Base-by-base conservation (phyloP, 2,113 vertebrate species). In the Coryphaenoides rupestris region DNA sequence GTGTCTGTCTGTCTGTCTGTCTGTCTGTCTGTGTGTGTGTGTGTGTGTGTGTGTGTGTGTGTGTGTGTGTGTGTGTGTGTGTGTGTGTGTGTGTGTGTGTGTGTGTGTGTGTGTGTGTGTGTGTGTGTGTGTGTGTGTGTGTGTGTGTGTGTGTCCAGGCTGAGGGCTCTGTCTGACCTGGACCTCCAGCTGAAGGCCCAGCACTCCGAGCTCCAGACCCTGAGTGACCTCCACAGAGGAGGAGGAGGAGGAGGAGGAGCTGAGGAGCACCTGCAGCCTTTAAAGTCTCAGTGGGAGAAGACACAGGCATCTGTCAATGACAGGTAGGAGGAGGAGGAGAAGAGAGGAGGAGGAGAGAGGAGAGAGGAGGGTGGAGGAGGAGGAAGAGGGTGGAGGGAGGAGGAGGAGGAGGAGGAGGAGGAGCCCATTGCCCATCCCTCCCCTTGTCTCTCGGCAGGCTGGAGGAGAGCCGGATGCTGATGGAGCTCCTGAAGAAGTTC, bases 401-500 rank as follows among this genome's bases (percentile, higher is more conserved):
- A 50, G 33, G 60, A 12, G 47, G 47, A 50, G 15, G 47, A 50
- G 28, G 28, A 33, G 28, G 28, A 33, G 28, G 47, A 49, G 47
- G 47, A 17, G 7, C 5, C 9, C 33, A 40, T 12, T 40, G 33
- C 9, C 7, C 33, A 33, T 2, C 13, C 9, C 33, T 40, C 33
- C 33, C 16, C 5, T 14, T 19, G 58, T 19, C n/a, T n/a, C n/a
- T n/a, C 26, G 33, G 40, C 81, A 91, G 96, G 69, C 92, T 91
- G 79, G 94, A 96, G 21, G 93, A 94, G 62, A 95, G 92, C 83
- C 82, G 23, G 40, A 74, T 82, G 62, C 84, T 93, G 58, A 73
- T 95, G 84, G 95, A 97, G 24, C 92, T 96, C 58, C 83, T 99
- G 72, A 96, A 94, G 80, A 94, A 90, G 1, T 98, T 94, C 69